phyloP scores from a whole-genome alignment of 2,888 invertebrate genomes.

The Sphaeridia pumilis region DNA sequence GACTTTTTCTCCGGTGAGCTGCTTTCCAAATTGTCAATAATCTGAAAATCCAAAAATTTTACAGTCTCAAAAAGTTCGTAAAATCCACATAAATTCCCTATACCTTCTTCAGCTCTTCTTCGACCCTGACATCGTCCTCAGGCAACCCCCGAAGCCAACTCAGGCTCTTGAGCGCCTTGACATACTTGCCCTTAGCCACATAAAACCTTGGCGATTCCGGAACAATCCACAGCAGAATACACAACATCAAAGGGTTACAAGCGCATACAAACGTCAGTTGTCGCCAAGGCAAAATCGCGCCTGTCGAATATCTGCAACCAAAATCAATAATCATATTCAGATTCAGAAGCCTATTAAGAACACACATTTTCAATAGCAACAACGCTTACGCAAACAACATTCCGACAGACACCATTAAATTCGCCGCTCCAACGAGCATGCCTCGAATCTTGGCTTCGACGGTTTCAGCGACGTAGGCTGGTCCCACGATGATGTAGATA shows the following conservation, averaged over 20 bases:
- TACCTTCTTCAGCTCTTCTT: not conserved
- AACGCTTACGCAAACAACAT: constrained; percentile 1
- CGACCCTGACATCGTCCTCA: not conserved
- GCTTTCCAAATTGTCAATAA: too few relatives aligned
- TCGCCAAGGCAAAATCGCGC: constrained; percentile 52
- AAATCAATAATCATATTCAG: too few relatives aligned
- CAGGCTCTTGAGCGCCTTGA: constrained; percentile 57
- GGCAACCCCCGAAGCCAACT: constrained; percentile 55
- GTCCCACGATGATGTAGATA: too few relatives aligned
- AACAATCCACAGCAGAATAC: constrained; percentile 62
- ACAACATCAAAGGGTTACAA: constrained; percentile 57
- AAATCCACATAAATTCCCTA: too few relatives aligned
- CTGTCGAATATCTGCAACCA: constrained; percentile 48
- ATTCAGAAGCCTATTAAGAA: too few relatives aligned
- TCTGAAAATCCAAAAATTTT: too few relatives aligned
- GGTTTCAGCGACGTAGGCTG: constrained; percentile 4
- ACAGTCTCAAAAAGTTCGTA: too few relatives aligned
- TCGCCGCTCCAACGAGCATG: not conserved
- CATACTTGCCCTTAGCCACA: constrained; percentile 46
- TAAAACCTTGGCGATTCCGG: constrained; percentile 62
- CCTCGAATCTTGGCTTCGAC: constrained; percentile 3
- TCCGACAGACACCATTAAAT: not conserved
- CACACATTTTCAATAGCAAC: too few relatives aligned
- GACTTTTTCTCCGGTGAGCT: too few relatives aligned
- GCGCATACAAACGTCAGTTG: constrained; percentile 55